Base-by-base conservation (phyloP, 2,888 invertebrate species). In the Lasioglossum oenotherae region DNA sequence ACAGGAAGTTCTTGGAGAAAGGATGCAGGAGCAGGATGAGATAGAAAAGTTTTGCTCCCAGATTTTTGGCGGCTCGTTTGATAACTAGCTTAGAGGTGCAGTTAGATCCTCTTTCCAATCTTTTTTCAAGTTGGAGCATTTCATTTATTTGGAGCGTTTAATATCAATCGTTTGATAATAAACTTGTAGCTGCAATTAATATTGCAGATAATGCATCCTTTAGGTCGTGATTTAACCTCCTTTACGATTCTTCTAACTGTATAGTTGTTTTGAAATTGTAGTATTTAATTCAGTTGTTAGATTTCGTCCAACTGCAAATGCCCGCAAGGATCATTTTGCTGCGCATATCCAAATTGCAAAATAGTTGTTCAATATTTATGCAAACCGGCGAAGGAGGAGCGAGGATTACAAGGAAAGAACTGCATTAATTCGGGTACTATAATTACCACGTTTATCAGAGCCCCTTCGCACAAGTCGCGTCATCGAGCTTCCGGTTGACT, bases 401-500 rank as follows among this genome's bases (percentile, higher is more conserved):
- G 5, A 60, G 27, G 27, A 60, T 60, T 60, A 14, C 60, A 5
- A 60, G 60, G 60, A 60, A 60, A 60, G 14, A 60, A 60, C 14
- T 27, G 60, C 14, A 14, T 60, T 60, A 60, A 60, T 60, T 60
- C 60, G 0, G 14, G 60, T 60, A 60, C 60, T 60, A 60, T 60
- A 60, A 60, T 60, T 60, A 60, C 60, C 31, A 19, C 19, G 35
- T 67, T 67, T 67, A 67, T 67, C 67, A 35, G 19, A 31, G 67
- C 16, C 19, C 67, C 35, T 53, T 35, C 35, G 19, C 19, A 2
- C 19, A 8, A 67, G 16, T 67, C 60, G 19, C 67, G 67, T 35
- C 67, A 67, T 67, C 67, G 67, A 35, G 67, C 35, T 35, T 67
- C 67, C 67, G 67, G 35, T 67, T 67, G 67, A 67, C 35, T 67